phyloP scores from a whole-genome alignment of 2,797 vertebrate species.

The Alectoris magna region DNA sequence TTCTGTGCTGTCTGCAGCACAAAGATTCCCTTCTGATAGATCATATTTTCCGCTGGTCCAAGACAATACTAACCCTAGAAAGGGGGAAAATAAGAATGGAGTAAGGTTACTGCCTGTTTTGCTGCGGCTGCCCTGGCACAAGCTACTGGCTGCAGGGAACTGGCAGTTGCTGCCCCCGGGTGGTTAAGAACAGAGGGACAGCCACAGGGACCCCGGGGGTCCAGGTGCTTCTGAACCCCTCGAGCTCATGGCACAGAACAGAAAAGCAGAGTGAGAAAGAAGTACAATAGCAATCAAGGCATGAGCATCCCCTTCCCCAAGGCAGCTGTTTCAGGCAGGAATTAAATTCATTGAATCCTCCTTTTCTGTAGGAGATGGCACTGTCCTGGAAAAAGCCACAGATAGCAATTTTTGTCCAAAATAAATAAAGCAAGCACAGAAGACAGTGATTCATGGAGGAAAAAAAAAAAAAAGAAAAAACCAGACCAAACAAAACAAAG shows the following conservation, averaged over 20 bases:
- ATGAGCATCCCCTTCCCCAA: not conserved
- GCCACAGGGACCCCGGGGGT: fast-evolving
- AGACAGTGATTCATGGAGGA: fast-evolving
- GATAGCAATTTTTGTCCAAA: not conserved
- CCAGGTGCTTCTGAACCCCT: fast-evolving
- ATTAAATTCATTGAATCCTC: not conserved
- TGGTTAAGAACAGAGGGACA: conserved; percentile 3
- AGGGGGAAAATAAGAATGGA: not conserved
- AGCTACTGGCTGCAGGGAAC: not conserved
- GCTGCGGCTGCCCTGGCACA: fast-evolving
- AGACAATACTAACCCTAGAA: not conserved
- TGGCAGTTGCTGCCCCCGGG: conserved; percentile 55
- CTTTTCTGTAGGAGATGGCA: not conserved
- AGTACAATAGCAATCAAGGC: too few relatives aligned
- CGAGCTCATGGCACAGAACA: not conserved
- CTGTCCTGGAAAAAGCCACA: not conserved
- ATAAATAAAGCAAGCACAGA: not conserved
- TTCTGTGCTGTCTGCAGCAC: not conserved
- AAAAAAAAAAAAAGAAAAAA: not conserved
- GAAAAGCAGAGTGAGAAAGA: not conserved
- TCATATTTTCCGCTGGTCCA: fast-evolving
- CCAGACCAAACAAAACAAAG: not conserved
- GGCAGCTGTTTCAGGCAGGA: not conserved
- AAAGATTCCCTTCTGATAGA: not conserved
- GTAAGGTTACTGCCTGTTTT: not conserved